A percentile compares a stretch with the other conserved stretches of the same genome.
Evolutionary conservation across 2,797 vertebrate species (phyloP).

Genomic region (Molothrus ater): DNA sequence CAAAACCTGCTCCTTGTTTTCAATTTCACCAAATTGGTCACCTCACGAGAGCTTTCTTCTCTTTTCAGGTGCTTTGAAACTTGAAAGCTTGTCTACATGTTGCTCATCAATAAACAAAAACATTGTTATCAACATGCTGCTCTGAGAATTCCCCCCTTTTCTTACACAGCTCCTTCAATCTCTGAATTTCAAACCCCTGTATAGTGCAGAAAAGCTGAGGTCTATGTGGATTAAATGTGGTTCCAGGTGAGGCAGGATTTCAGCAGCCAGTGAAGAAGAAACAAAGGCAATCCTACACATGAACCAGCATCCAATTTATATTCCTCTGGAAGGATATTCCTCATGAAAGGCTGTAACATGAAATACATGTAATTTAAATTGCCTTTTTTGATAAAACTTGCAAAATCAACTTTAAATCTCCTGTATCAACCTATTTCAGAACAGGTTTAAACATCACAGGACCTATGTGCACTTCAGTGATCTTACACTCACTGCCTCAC

Average conservation of each 20-base stretch:
- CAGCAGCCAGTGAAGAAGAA: neutral
- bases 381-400: neutral
- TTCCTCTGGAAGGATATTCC: neutral
- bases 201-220: neutral
- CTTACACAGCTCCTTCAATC: neutral
- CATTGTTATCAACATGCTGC: neutral
- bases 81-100: neutral
- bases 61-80: neutral
- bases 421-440: neutral
- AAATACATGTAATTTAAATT: neutral
- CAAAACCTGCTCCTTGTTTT: neutral
- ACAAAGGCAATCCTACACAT: neutral
- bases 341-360: neutral
- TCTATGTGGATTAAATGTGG: neutral
- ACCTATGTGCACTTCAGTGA: neutral
- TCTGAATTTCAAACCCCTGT: neutral
- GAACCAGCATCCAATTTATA: neutral
- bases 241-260: neutral
- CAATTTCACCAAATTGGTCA: neutral
- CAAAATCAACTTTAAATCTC: neutral
- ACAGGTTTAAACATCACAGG: neutral
- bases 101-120: neutral
- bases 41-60: neutral
- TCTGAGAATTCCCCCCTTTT: neutral
- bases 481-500: neutral